These are phyloP conservation scores for Adrianichthys oophorus DNA, from an alignment of 2,797 vertebrate genomes.

Conservation along the genomic window DNA sequence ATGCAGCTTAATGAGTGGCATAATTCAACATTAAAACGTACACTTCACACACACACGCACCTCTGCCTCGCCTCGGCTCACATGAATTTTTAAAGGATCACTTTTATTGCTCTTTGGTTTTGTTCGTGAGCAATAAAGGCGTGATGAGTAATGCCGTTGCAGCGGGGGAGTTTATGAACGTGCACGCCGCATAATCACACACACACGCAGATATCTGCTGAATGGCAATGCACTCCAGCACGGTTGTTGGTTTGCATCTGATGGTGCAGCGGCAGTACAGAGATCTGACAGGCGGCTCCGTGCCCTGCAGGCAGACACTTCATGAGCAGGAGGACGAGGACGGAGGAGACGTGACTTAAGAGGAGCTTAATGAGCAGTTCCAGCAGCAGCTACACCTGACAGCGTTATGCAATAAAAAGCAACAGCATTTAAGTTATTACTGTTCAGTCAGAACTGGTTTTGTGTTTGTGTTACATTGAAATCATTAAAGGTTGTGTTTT, in stretches of 20 bases:
- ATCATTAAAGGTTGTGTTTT: too few relatives aligned
- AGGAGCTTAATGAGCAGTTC: too few relatives aligned
- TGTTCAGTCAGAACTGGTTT: too few relatives aligned
- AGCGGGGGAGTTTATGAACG: slow-evolving; percentile 39
- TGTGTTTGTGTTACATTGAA: too few relatives aligned
- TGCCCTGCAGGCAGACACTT: slow-evolving; percentile 20
- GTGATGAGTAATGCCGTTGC: slow-evolving; percentile 44
- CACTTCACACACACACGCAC: slow-evolving; percentile 1
- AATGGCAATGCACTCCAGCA: slow-evolving; percentile 37
- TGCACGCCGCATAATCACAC: slow-evolving; percentile 8
- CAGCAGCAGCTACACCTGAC: too few relatives aligned
- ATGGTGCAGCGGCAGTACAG: slow-evolving; percentile 19
- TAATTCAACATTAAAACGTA: slow-evolving; percentile 43
- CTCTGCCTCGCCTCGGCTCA: slow-evolving; percentile 19
- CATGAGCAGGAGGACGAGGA: neutral
- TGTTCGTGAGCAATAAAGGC: slow-evolving; percentile 56
- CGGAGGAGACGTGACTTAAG: neutral
- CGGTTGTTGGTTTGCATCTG: slow-evolving; percentile 30
- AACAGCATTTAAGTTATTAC: too few relatives aligned
- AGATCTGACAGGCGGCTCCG: slow-evolving; percentile 18
- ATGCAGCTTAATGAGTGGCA: slow-evolving; percentile 60
- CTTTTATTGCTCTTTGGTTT: slow-evolving; percentile 64
- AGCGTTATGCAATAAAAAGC: too few relatives aligned
- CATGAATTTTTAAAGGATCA: slow-evolving; percentile 63
- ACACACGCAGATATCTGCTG: slow-evolving; percentile 34